phyloP scores from a whole-genome alignment of 2,113 vertebrate genomes.

The Limanda limanda region DNA sequence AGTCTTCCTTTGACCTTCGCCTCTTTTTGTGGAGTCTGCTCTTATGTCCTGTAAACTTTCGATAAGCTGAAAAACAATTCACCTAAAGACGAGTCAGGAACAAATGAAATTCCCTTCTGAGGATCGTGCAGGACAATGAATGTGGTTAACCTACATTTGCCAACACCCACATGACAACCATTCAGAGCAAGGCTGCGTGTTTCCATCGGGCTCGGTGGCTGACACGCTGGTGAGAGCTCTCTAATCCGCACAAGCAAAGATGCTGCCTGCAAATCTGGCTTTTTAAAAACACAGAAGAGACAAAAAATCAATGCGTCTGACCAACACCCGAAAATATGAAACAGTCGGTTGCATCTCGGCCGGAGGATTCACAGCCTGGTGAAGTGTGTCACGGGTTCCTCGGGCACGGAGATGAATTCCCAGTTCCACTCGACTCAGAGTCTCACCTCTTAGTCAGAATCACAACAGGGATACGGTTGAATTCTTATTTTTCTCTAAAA shows the following conservation, averaged over 20 bases:
- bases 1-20: conserved; percentile 10
- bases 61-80: no score
- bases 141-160: conserved; percentile 58
- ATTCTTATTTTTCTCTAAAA: no score
- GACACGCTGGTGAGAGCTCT: neutral
- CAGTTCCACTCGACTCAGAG: no score
- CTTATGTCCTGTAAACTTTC: no score
- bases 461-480: no score
- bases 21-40: neutral
- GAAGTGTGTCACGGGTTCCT: no score
- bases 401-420: no score
- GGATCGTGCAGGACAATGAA: conserved; percentile 4
- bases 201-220: neutral
- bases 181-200: neutral
- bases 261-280: neutral
- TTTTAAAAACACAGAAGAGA: neutral
- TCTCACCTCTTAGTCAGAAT: no score
- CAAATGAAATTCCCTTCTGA: neutral
- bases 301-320: no score
- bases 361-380: no score
- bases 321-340: no score
- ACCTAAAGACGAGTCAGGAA: neutral
- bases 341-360: no score
- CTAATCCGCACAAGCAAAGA: conserved; percentile 19
- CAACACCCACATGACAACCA: conserved; percentile 49